Base-by-base conservation (phyloP, 37 sponge, comb jelly and placozoan species). In the Agelas oroides region DNA sequence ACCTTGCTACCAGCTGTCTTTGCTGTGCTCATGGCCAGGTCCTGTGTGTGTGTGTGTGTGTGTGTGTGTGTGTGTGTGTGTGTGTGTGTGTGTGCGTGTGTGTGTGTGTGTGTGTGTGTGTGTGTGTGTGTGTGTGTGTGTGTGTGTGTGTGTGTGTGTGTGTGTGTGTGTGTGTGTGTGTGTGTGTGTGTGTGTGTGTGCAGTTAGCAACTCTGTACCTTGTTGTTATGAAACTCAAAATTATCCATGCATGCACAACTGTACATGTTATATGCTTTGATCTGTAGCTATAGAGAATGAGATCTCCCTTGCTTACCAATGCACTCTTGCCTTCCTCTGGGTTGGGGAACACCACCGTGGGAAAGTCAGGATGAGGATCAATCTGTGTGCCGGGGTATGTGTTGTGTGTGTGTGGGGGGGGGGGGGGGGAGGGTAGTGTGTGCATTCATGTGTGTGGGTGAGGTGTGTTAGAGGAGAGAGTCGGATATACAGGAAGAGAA, bases 291-390 rank as follows among this genome's bases (percentile, higher is more conserved):
- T 46, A 3, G 46, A 12, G 46, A 46, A 46, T 64, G 30, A 24
- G 68, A 20, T 30, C 1, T 6, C 62, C 23, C 61, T 17, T 25
- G 34, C 96, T 87, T 39, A 95, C 96, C 41, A 99, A 79, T 18
- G 99, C 97, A 83, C 91, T 86, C 72, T 97, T 87, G 20, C 99
- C 99, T 84, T 99, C 99, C 82, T 99, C 99, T n/a, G 99, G 99
- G 66, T 99, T 99, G 34, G 99, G 99, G 72, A 91, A 99, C 31
- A 31, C 41, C 55, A 99, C 99, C 19, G 99, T 99, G 28, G 97
- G 94, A 66, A 99, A 99, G 37, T 99, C 96, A 18, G 99, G 99
- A 52, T 99, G 96, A 11, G 99, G 97, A 1, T 95, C 84, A 39
- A 88, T 84, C 91, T 96, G 46, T 46, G 46, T 46, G 46, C 46